Evolutionary conservation across 2,888 invertebrate genomes (phyloP), one percentile per base, ranked within the genome.

Genomic region (Frankliniella fusca): DNA sequence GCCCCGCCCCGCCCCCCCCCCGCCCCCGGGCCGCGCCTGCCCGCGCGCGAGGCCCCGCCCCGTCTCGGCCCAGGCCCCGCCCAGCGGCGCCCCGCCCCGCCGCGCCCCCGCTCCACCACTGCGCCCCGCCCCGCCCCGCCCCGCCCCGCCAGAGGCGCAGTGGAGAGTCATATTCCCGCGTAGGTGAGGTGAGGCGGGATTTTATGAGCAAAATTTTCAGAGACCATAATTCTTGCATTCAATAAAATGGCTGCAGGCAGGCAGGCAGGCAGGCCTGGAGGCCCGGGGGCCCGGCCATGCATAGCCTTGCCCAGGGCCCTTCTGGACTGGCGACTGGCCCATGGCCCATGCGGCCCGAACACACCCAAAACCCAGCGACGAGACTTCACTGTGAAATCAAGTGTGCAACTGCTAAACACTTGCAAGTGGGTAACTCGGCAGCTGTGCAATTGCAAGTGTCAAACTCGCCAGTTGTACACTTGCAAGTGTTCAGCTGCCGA

Each of bases 311-410:
- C 3, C 38, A 38, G 5, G 38, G 38, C 38, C 38, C 38, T 38
- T 88, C 88, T 89, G 89, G 89, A 89, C 89, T 89, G 90, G 89
- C 86, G 88, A 87, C 38, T 38, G 3, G 38, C 38, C 3, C 38
- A 38, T 3, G 38, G 38, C 38, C 38, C 38, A 3, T 5, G 38
- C 38, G 38, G 38, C 38, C 38, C 3, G 5, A 38, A 38, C 38
- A 38, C 38, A 38, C n/a, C n/a, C n/a, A n/a, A n/a, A n/a, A n/a
- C n/a, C n/a, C n/a, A n/a, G n/a, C n/a, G n/a, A n/a, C n/a, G n/a
- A n/a, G 5, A 38, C 2, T 38, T 38, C 38, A 38, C 38, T 3
- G 3, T 38, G 38, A 3, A 38, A 38, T 2, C 38, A 38, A 5
- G 38, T 38, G 2, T 38, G 38, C 38, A 38, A n/a, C n/a, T n/a